A percentile compares a stretch with the other conserved stretches of the same genome.
These are phyloP conservation scores for Hoplodrina blanda DNA, from an alignment of 2,888 invertebrate species.

Conservation along the genomic window DNA sequence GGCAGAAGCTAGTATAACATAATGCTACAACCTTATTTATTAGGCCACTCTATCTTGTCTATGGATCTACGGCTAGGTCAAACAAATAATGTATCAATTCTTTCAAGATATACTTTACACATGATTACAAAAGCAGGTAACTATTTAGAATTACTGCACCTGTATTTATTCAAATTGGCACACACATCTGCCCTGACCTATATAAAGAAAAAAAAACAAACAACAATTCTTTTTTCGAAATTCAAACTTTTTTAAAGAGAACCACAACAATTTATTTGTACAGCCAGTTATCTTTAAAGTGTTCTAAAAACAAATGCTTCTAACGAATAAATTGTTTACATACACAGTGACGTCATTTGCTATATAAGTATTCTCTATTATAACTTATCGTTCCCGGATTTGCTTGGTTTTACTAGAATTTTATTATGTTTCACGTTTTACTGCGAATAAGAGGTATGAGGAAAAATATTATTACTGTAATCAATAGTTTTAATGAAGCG, in stretches of 20 bases:
- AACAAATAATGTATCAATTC: too few species aligned
- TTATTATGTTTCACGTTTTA: constrained; percentile 15
- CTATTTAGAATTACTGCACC: background rate
- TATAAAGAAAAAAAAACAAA: background rate
- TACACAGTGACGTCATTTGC: constrained; percentile 39
- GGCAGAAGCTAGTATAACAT: too few species aligned
- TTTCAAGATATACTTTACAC: background rate
- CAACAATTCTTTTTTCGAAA: constrained; percentile 8
- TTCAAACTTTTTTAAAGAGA: constrained; percentile 29
- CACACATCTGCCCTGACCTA: background rate
- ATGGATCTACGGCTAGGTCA: too few species aligned
- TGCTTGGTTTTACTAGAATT: constrained; percentile 26
- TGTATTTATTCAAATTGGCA: background rate
- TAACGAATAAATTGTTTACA: constrained; percentile 5
- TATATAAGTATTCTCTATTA: background rate
- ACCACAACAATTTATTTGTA: constrained; percentile 23
- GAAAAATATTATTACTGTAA: constrained; percentile 24
- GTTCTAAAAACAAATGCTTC: constrained; percentile 35
- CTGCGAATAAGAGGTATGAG: constrained; percentile 14
- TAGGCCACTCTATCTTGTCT: background rate
- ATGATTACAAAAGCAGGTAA: background rate
- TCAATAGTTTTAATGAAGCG: background rate
- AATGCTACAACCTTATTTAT: constrained; percentile 2
- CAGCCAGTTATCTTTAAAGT: constrained; percentile 27
- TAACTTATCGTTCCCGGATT: constrained; percentile 19